Evolutionary conservation across 1,140 invertebrate species (phyloP).

Genomic region (Nasonia giraulti): DNA sequence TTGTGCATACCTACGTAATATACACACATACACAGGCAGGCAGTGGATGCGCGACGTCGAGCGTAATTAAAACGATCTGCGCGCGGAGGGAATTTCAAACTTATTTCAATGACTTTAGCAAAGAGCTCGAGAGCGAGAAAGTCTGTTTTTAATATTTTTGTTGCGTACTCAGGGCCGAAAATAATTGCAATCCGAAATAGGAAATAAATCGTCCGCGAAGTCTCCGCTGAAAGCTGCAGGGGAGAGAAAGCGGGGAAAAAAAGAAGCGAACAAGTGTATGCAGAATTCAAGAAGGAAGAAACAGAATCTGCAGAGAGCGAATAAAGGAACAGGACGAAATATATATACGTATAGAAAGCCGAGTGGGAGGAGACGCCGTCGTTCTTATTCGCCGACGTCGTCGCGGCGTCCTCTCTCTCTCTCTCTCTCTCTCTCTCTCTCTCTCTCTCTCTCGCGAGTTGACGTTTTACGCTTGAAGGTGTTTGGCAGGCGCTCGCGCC

Average conservation of each 20-base stretch:
- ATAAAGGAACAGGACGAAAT: neutral
- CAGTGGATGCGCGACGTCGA: neutral
- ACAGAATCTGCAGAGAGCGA: neutral
- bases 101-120: neutral
- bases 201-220: conserved; percentile 18
- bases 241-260: conserved; percentile 16
- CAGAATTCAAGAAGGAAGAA: neutral
- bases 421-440: neutral
- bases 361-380: conserved; percentile 32
- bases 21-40: neutral
- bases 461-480: conserved; percentile 48
- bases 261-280: conserved; percentile 5
- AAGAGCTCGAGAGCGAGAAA: neutral
- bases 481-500: conserved; percentile 41
- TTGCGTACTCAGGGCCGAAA: neutral
- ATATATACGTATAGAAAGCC: neutral
- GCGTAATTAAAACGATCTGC: neutral
- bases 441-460: conserved; percentile 11
- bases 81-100: conserved; percentile 3
- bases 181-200: conserved; percentile 11
- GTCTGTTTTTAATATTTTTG: neutral
- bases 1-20: neutral
- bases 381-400: conserved; percentile 30
- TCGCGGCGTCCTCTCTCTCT: conserved; percentile 22
- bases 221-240: neutral